Evolutionary conservation across 2,113 vertebrate genomes (phyloP), one percentile per base, ranked within the genome.

Genomic region (Panthera tigris): DNA sequence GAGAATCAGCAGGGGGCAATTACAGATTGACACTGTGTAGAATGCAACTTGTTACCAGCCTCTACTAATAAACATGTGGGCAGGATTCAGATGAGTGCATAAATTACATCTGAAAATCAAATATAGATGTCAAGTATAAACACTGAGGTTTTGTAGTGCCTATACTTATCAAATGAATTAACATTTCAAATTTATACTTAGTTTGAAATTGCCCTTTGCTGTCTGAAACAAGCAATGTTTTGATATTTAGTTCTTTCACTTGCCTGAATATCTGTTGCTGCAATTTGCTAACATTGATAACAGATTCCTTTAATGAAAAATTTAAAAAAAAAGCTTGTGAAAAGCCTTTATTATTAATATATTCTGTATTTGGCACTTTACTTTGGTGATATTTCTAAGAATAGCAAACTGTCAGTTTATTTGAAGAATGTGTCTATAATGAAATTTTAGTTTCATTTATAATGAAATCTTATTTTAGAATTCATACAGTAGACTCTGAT

Each of bases 101-200:
- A 83, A 96, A 96, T 96, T 97, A 85, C n/a, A 95, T 93, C 41
- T 96, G 91, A 95, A 97, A 98, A 97, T 96, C 91, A 97, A 80
- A 93, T 97, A 87, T 82, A 93, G 33, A 66, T 18, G 6, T 95
- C 78, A 95, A 80, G 55, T 96, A 57, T 88, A 97, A 97, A 96
- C 71, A 81, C 4, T 89, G 85, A 33, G 63, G 76, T 93, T 98
- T 97, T 91, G 89, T 82, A 89, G 48, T 94, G 86, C 33, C 39
- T 76, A 7, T 84, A 93, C 48, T 83, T 79, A 80, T 23, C 52
- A 95, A 79, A 68, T 66, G 52, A 89, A 86, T 97, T 97, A 86
- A 94, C 73, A 85, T 91, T 92, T 91, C 85, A 97, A 52, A 91
- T 81, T 94, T 74, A 85, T 93, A 96, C 61, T 79, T 98, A 74